Base-by-base conservation (phyloP, 2,888 invertebrate genomes). In the Prostheceraeus crozeri region DNA sequence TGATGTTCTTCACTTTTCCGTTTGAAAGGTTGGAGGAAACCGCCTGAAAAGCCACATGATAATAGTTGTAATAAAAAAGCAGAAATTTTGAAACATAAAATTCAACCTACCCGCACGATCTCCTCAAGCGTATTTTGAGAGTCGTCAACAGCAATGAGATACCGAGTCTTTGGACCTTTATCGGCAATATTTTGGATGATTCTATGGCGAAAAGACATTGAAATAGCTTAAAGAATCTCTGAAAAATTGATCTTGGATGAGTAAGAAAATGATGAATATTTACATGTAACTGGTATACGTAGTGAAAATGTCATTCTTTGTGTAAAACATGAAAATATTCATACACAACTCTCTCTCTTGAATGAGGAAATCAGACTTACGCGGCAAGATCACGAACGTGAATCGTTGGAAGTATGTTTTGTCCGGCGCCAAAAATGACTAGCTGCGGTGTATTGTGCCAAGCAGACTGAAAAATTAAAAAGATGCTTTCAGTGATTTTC, bases 81-180 rank as follows among this genome's bases (percentile, higher is more conserved):
- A n/a, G n/a, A n/a, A n/a, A n/a, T n/a, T n/a, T n/a, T n/a, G n/a
- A n/a, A n/a, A n/a, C n/a, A n/a, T n/a, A n/a, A n/a, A n/a, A n/a
- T n/a, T n/a, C n/a, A n/a, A n/a, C n/a, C 57, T 63, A 74, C 74
- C 69, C 70, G 73, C 25, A 76, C 74, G 59, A 76, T 72, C 57
- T 75, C 75, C 51, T 74, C 73, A 30, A 76, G 65, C 3, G 72
- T 72, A 56, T 68, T 72, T 54, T 74, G 71, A 1, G 76, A 71
- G 58, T 76, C 75, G 69, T 77, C 76, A 56, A 75, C 74, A 27
- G 76, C 77, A 54, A 77, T 71, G 14, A 77, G 66, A 64, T 76
- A 77, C 21, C 73, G 64, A 14, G 71, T 71, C 64, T 74, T 75
- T 1, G 75, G 75, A 59, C 70, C 64, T 53, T 68, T 69, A 63